Conservation (phyloP, 2,797 vertebrate species). For the Falco cherrug region DNA sequence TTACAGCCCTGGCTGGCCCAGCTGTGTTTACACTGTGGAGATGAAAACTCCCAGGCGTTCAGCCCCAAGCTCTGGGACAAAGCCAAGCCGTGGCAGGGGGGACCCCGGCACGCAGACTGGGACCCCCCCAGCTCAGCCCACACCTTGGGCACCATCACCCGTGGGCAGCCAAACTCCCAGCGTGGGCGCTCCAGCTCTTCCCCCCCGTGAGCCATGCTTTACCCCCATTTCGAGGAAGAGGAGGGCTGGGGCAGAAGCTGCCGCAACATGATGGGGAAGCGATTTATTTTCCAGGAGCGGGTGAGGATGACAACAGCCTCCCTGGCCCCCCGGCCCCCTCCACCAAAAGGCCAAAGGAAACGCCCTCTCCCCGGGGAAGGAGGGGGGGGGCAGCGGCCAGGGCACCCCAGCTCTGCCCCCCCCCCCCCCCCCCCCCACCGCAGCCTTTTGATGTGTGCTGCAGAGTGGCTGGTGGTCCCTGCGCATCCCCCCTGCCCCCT, state of each 20-base stretch:
- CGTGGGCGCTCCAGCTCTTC: not conserved
- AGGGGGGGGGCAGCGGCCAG: not conserved
- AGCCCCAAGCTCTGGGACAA: not conserved
- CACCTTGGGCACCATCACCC: not conserved
- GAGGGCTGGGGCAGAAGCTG: slow-evolving; percentile 22
- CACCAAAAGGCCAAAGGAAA: slow-evolving; percentile 63
- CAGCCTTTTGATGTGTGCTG: slow-evolving; percentile 72
- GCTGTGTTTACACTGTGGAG: slow-evolving; percentile 41
- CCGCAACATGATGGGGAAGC: not conserved
- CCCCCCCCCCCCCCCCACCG: no score
- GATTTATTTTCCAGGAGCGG: slow-evolving; percentile 45
- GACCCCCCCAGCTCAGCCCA: not conserved
- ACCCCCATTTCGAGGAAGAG: not conserved
- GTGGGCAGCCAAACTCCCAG: not conserved
- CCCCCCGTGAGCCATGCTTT: fast-evolving
- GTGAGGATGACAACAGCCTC: slow-evolving; percentile 19
- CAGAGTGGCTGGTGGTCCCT: slow-evolving; percentile 74
- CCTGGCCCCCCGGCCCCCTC: not conserved
- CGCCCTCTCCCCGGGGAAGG: slow-evolving; percentile 36
- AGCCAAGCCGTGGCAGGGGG: not conserved
- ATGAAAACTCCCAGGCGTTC: not conserved
- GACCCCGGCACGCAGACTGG: not conserved
- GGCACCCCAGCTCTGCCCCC: not conserved
- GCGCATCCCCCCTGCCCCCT: slow-evolving; percentile 63
- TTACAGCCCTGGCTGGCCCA: slow-evolving; percentile 6